Percentiles rank a stretch among this genome's conserved stretches.
phyloP scores from a whole-genome alignment of 2,888 invertebrate species.

The Malthinus flaveolus region DNA sequence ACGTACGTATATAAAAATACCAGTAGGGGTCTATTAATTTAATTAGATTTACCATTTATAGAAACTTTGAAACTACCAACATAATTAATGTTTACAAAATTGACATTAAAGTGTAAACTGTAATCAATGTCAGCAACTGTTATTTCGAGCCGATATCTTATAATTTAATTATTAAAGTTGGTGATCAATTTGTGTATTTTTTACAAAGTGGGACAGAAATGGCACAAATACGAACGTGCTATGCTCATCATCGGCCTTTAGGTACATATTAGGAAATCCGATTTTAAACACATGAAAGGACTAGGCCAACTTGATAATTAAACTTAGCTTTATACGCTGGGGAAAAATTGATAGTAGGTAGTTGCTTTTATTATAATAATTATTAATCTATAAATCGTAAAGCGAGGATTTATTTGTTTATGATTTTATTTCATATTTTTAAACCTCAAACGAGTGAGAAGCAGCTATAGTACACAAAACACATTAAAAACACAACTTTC shows the following conservation, averaged over 20 bases:
- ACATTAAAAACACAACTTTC: background rate
- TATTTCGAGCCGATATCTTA: background rate
- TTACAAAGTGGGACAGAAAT: no score
- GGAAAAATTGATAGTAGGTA: no score
- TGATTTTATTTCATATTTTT: slow-evolving; percentile 21
- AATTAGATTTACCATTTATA: slow-evolving; percentile 19
- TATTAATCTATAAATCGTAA: slow-evolving; percentile 32
- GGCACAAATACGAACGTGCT: no score
- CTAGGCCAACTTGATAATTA: no score
- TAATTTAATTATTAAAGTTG: no score
- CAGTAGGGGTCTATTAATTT: slow-evolving; percentile 18
- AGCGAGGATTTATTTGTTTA: slow-evolving; percentile 17
- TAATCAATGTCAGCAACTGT: slow-evolving; percentile 4
- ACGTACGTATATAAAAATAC: slow-evolving; percentile 10
- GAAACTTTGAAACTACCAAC: slow-evolving; percentile 10
- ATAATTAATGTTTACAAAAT: slow-evolving; percentile 9
- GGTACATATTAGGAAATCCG: no score
- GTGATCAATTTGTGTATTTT: no score
- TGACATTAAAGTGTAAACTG: background rate
- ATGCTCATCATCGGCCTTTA: no score
- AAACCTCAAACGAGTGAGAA: slow-evolving; percentile 11
- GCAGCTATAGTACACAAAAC: slow-evolving; percentile 20
- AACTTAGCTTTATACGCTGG: no score
- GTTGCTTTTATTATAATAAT: slow-evolving; percentile 13
- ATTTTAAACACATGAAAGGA: no score